Percentiles rank a stretch among this genome's conserved stretches.
These are phyloP conservation scores for Odontomyia ornata DNA, from an alignment of 2,888 invertebrate genomes.

Conservation along the genomic window DNA sequence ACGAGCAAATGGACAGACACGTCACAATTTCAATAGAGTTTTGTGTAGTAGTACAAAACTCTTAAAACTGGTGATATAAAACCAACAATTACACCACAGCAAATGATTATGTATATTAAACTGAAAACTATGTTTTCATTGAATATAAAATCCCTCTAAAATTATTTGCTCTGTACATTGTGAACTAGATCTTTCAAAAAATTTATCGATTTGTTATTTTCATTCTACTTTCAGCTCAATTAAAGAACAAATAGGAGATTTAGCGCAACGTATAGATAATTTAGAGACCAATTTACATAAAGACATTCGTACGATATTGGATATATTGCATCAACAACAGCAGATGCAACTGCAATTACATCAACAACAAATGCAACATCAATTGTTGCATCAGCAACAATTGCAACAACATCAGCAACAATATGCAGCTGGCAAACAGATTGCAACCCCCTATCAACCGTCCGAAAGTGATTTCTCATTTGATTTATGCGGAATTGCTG, in stretches of 20 bases:
- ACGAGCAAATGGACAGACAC: too few species aligned
- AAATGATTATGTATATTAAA: too few species aligned
- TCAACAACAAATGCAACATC: constrained; percentile 51
- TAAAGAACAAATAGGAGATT: constrained; percentile 55
- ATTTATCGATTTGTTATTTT: too few species aligned
- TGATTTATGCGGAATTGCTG: constrained; percentile 54
- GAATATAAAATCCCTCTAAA: too few species aligned
- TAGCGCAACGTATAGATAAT: constrained; percentile 55
- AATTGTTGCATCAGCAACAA: constrained; percentile 54
- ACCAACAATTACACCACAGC: too few species aligned
- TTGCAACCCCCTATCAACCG: constrained; percentile 56
- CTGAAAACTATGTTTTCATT: too few species aligned
- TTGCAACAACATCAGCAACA: constrained; percentile 53
- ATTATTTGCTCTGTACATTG: too few species aligned
- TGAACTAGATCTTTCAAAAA: too few species aligned
- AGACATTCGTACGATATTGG: constrained; percentile 56
- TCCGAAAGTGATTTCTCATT: constrained; percentile 59
- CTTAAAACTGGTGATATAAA: too few species aligned
- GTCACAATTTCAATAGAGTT: too few species aligned
- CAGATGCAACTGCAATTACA: constrained; percentile 54
- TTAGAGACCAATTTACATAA: constrained; percentile 56
- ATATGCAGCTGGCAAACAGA: constrained; percentile 52
- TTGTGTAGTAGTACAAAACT: too few species aligned
- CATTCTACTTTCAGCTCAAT: constrained; percentile 52
- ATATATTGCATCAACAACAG: constrained; percentile 56